Evolutionary conservation across 64 coral and sea anemone species (phyloP).

Genomic region (Astreopora myriophthalma): DNA sequence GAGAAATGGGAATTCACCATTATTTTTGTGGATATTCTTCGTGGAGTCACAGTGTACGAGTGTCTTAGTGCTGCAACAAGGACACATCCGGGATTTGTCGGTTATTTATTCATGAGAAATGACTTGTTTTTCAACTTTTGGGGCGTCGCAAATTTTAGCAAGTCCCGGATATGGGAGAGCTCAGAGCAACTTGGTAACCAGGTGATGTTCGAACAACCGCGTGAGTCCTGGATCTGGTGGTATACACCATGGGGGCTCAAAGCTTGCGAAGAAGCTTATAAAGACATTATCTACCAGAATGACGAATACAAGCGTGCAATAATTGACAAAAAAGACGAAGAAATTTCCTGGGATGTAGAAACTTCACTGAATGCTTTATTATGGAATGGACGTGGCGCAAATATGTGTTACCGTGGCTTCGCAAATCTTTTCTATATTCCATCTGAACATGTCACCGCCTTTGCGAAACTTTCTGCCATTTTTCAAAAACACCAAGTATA

Average conservation of each 20-base stretch:
- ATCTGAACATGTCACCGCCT: conserved; percentile 2
- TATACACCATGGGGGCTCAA: conserved; percentile 81
- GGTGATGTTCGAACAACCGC: conserved; percentile 71
- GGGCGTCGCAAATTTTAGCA: conserved; percentile 62
- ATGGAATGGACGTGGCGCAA: conserved; percentile 86
- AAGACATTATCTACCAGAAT: conserved; percentile 69
- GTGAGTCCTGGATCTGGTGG: conserved; percentile 94
- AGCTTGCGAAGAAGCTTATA: conserved; percentile 84
- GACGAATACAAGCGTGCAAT: conserved; percentile 22
- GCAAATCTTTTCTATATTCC: conserved; percentile 78
- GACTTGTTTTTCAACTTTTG: conserved; percentile 80
- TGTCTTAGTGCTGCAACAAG: conserved; percentile 58
- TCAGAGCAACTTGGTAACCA: conserved; percentile 63
- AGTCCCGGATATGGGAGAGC: conserved; percentile 63
- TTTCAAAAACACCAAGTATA: conserved; percentile 81
- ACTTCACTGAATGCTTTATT: conserved; percentile 83
- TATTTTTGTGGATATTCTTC: conserved; percentile 40
- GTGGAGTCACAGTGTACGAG: conserved; percentile 75
- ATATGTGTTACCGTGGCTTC: conserved; percentile 65
- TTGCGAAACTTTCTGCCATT: conserved; percentile 56
- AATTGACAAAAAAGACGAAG: background rate
- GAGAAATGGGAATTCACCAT: background rate
- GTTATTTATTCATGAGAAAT: conserved; percentile 88
- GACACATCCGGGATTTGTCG: conserved; percentile 31
- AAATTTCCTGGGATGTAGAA: conserved; percentile 72